Conservation (phyloP, 2,113 vertebrate species). For the Probosciger aterrimus region DNA sequence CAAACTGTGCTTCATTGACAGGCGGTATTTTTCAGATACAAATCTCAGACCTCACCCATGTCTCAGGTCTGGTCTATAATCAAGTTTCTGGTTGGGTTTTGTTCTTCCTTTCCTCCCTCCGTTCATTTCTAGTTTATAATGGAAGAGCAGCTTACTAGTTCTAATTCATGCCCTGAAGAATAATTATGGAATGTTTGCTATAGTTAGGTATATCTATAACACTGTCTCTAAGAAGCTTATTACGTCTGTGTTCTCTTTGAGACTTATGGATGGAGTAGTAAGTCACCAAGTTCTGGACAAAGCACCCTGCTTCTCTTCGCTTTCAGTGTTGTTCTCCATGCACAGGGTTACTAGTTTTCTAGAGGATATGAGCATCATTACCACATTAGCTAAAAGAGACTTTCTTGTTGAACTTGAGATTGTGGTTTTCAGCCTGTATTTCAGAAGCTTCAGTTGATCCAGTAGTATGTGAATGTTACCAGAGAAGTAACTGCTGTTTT, state of each 20-base stretch:
- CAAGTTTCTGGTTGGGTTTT: neutral
- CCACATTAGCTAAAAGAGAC: neutral
- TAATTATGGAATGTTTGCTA: neutral
- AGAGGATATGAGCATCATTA: neutral
- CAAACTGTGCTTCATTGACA: neutral
- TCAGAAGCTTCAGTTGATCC: neutral
- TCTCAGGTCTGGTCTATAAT: neutral
- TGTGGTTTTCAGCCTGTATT: neutral
- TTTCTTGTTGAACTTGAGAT: neutral
- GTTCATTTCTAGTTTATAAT: neutral
- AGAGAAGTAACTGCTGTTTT: neutral
- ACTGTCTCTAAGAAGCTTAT: neutral
- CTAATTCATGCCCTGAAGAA: neutral
- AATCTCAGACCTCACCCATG: neutral
- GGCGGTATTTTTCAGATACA: neutral
- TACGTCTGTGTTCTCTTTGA: neutral
- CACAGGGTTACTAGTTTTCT: neutral
- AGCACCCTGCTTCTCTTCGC: neutral
- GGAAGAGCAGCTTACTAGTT: neutral
- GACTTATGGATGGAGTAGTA: neutral
- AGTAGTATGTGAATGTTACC: neutral
- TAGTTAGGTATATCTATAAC: neutral
- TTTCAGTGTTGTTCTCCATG: neutral
- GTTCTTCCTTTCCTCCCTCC: neutral
- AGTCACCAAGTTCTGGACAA: neutral